phyloP scores from a whole-genome alignment of 1,140 invertebrate genomes.

The Pemphigus obesinymphae region DNA sequence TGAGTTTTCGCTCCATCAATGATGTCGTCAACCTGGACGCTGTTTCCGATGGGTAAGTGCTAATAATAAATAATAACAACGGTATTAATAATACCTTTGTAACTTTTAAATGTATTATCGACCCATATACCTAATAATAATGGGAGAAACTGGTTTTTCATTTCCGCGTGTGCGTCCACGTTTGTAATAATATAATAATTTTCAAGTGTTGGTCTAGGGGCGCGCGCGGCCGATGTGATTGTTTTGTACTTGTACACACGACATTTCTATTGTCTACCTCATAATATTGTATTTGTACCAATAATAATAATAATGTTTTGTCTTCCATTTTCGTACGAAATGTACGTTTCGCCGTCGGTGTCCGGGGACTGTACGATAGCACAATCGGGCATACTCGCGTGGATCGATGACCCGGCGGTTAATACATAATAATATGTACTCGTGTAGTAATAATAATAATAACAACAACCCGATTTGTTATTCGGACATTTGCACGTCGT shows the following conservation, averaged over 20 bases:
- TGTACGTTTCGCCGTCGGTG: background rate
- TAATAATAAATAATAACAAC: background rate
- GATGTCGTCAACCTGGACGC: conserved; percentile 7
- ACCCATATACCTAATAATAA: background rate
- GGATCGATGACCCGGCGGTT: background rate
- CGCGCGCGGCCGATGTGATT: too few relatives aligned
- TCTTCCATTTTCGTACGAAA: background rate
- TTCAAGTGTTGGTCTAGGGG: too few relatives aligned
- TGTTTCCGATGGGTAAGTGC: background rate
- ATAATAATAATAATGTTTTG: background rate
- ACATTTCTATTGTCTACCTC: background rate
- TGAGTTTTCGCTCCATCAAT: background rate
- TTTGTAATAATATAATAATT: too few relatives aligned
- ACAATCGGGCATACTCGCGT: background rate
- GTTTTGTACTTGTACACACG: background rate
- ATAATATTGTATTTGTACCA: background rate
- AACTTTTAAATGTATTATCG: too few relatives aligned
- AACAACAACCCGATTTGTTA: background rate
- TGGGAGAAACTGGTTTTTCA: background rate
- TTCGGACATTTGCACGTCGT: background rate
- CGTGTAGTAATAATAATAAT: background rate
- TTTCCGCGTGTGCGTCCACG: background rate
- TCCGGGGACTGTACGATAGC: background rate
- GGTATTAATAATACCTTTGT: background rate
- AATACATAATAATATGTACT: too few relatives aligned